Evolutionary conservation across 2,113 vertebrate species (phyloP).

Genomic region (Microtus oregoni): DNA sequence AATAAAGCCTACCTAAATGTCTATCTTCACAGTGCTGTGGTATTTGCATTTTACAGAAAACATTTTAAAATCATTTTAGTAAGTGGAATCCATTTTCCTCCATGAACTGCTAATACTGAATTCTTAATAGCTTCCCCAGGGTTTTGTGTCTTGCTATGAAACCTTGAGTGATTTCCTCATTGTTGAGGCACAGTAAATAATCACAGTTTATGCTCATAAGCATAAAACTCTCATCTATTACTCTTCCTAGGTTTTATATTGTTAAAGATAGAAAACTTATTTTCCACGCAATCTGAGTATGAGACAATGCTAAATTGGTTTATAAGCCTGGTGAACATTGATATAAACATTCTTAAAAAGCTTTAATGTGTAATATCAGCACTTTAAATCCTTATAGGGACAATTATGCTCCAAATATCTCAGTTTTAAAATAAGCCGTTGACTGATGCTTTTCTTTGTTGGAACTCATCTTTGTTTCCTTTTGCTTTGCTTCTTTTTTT

Average conservation of each 20-base stretch:
- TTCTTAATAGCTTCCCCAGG: conserved; percentile 82
- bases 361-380: conserved; percentile 68
- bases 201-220: conserved; percentile 71
- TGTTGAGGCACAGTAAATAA: conserved; percentile 80
- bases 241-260: conserved; percentile 58
- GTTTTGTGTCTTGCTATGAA: conserved; percentile 73
- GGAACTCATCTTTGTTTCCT: conserved; percentile 6
- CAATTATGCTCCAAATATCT: conserved; percentile 47
- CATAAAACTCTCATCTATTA: conserved; percentile 70
- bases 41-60: conserved; percentile 77
- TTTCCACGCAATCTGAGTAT: conserved; percentile 72
- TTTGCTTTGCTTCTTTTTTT: background rate
- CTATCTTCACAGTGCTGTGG: conserved; percentile 30
- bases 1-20: conserved; percentile 51
- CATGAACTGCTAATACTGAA: conserved; percentile 77
- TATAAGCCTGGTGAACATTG: conserved; percentile 59
- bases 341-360: conserved; percentile 68
- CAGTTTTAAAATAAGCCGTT: conserved; percentile 61
- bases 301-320: conserved; percentile 74
- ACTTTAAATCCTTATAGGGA: conserved; percentile 61
- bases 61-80: conserved; percentile 76
- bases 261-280: conserved; percentile 70
- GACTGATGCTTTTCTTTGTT: conserved; percentile 31
- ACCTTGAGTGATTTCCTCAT: conserved; percentile 76
- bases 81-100: conserved; percentile 78